Evolutionary conservation across 2,797 vertebrate genomes (phyloP).

Genomic region (Phrynocephalus vlangalii): DNA sequence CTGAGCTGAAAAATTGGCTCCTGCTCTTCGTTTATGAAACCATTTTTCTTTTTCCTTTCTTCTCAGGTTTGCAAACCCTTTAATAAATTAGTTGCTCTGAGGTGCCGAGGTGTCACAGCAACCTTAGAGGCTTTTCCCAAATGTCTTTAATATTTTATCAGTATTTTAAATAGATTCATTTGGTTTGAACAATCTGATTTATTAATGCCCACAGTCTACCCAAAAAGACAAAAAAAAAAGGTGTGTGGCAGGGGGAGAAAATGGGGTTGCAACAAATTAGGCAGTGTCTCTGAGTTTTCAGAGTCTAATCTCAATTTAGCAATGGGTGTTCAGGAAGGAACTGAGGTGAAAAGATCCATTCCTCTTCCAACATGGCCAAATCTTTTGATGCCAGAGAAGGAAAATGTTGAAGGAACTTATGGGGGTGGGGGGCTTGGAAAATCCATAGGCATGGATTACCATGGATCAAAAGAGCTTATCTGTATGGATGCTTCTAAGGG

Average conservation of each 20-base stretch:
- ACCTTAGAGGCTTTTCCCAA: conserved; percentile 85
- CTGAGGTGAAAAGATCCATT: conserved; percentile 63
- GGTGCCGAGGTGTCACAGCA: conserved; percentile 82
- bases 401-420: conserved; percentile 13
- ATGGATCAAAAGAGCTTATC: conserved; percentile 13
- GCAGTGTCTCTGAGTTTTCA: conserved; percentile 75
- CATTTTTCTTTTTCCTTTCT: conserved; percentile 84
- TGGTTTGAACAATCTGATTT: conserved; percentile 81
- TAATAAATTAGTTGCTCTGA: conserved; percentile 85
- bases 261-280: conserved; percentile 76
- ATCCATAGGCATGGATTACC: conserved; percentile 44
- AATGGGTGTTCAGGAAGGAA: conserved; percentile 67
- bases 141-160: conserved; percentile 87
- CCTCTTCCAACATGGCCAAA: conserved; percentile 64
- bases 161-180: conserved; percentile 86
- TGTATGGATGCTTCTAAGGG: conserved; percentile 4
- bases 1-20: conserved; percentile 84
- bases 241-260: neutral
- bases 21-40: conserved; percentile 85
- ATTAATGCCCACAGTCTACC: conserved; percentile 77
- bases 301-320: conserved; percentile 73
- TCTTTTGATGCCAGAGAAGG: conserved; percentile 54
- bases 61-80: conserved; percentile 84
- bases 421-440: neutral
- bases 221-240: conserved; percentile 47